Percentiles rank a stretch among this genome's conserved stretches.
Evolutionary conservation across 2,797 vertebrate genomes (phyloP).

Genomic region (Coendou prehensilis): DNA sequence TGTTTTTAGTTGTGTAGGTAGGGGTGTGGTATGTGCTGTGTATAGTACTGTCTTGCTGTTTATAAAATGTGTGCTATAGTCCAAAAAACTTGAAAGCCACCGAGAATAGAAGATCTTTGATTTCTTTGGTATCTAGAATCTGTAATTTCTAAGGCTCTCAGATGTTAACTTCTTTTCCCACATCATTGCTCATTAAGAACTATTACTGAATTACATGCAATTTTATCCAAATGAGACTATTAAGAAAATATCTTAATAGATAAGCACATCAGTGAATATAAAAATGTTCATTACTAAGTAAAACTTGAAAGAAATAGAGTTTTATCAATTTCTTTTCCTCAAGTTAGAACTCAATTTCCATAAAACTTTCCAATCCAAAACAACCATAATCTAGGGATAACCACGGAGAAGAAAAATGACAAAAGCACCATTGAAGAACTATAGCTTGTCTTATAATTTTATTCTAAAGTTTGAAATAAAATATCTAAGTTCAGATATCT

Average conservation of each 20-base stretch:
- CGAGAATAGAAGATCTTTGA: background rate
- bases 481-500: constrained; percentile 54
- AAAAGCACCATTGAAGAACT: constrained; percentile 23
- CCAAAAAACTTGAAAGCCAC: constrained; percentile 21
- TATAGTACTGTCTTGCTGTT: background rate
- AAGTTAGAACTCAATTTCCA: constrained; percentile 64
- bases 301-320: constrained; percentile 54
- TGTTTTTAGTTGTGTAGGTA: background rate
- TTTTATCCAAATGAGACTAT: constrained; percentile 64
- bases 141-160: constrained; percentile 27
- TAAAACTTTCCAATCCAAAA: constrained; percentile 61
- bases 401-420: constrained; percentile 25
- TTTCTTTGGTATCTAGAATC: background rate
- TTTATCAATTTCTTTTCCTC: constrained; percentile 24
- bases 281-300: constrained; percentile 63
- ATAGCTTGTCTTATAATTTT: background rate
- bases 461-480: constrained; percentile 58
- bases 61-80: background rate
- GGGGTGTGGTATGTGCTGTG: background rate
- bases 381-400: constrained; percentile 19
- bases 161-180: constrained; percentile 57
- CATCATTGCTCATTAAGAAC: constrained; percentile 44
- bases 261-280: constrained; percentile 43
- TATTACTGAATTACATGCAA: constrained; percentile 52
- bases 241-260: constrained; percentile 61